Percentiles rank a stretch among this genome's conserved stretches.
Conservation (phyloP, 2,888 invertebrate species). For the Hirtodrosophila alboralis region DNA sequence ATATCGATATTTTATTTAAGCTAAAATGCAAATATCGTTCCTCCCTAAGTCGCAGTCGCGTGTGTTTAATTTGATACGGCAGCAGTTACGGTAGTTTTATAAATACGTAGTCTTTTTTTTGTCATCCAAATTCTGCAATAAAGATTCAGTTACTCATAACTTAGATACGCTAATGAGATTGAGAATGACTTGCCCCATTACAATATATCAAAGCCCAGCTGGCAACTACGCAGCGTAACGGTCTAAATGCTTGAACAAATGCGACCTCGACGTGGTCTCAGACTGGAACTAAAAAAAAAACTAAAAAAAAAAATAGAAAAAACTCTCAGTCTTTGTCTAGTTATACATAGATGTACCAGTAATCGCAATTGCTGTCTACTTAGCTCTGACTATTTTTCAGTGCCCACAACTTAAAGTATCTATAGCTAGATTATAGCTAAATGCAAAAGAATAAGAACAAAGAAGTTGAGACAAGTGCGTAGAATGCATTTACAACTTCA, state of each 20-base stretch:
- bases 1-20: not conserved
- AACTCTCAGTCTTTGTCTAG: not conserved
- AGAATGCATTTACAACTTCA: conserved; percentile 17
- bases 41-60: conserved; percentile 35
- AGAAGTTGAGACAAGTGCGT: conserved; percentile 12
- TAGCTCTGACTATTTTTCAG: conserved; percentile 13
- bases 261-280: conserved; percentile 37
- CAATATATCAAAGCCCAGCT: conserved; percentile 21
- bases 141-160: conserved; percentile 15
- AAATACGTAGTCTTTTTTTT: conserved; percentile 4
- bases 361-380: conserved; percentile 2
- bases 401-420: conserved; percentile 4
- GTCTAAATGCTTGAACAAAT: conserved; percentile 46
- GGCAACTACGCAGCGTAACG: conserved; percentile 53
- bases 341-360: not conserved
- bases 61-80: conserved; percentile 48
- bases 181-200: conserved; percentile 25
- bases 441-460: conserved; percentile 6
- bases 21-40: conserved; percentile 12
- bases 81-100: conserved; percentile 9
- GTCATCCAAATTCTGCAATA: conserved; percentile 25
- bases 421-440: conserved; percentile 13
- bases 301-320: too few relatives aligned
- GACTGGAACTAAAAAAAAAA: conserved; percentile 26
- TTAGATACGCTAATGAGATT: conserved; percentile 25